phyloP scores from a whole-genome alignment of 2,888 invertebrate species.

The Monochamus alternatus region DNA sequence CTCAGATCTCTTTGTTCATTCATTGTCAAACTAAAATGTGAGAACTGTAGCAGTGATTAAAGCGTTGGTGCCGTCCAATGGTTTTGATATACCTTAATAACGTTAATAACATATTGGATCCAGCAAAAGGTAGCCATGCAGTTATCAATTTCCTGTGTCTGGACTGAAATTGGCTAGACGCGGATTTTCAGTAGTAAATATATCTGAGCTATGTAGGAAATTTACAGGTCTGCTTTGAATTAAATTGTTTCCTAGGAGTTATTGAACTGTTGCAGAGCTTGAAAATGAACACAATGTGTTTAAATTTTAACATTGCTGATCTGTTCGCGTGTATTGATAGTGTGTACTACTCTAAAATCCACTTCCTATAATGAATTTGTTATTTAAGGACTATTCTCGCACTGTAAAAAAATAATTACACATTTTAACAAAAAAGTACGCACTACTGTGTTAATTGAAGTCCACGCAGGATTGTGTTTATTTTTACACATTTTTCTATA shows the following conservation, averaged over 20 bases:
- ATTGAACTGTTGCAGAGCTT: not conserved
- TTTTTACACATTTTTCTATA: too few species aligned
- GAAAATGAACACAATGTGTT: not conserved
- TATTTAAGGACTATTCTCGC: too few species aligned
- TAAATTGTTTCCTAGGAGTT: conserved; percentile 7
- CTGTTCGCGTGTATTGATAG: not conserved
- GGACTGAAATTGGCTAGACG: conserved; percentile 30
- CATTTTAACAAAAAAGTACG: too few species aligned
- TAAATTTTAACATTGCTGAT: not conserved
- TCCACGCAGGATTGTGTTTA: too few species aligned
- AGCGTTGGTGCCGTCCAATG: not conserved
- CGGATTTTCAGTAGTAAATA: conserved; percentile 11
- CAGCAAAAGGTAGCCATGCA: conserved; percentile 10
- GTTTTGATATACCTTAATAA: conserved; percentile 4
- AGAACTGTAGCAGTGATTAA: not conserved
- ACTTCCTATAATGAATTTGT: too few species aligned
- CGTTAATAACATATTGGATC: not conserved
- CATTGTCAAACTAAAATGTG: not conserved
- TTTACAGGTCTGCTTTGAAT: not conserved
- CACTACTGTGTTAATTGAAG: too few species aligned
- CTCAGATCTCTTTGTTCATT: too few species aligned
- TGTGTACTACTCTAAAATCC: too few species aligned
- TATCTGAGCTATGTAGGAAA: not conserved
- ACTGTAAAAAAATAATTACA: too few species aligned
- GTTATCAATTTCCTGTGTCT: conserved; percentile 34